phyloP scores from a whole-genome alignment of 2,888 invertebrate species.

The Oligia strigilis region DNA sequence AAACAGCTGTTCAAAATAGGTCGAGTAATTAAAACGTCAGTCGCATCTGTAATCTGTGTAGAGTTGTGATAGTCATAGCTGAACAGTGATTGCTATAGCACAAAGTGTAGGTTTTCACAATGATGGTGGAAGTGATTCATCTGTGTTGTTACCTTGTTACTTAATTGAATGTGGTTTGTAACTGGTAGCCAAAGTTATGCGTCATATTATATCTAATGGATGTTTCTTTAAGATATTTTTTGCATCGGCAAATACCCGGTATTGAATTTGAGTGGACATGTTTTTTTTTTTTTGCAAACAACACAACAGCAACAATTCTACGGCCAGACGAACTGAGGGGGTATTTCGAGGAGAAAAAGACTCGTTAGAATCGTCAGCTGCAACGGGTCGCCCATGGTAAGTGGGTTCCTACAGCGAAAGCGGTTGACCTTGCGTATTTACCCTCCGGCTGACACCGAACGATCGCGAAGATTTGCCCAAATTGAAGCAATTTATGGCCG shows the following conservation, averaged over 20 bases:
- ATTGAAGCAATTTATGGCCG: conserved; percentile 8
- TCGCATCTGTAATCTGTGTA: conserved; percentile 30
- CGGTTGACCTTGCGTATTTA: conserved; percentile 81
- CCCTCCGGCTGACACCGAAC: conserved; percentile 66
- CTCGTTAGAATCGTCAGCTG: conserved; percentile 40
- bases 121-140: conserved; percentile 60
- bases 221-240: conserved; percentile 36
- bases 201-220: conserved; percentile 53
- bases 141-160: conserved; percentile 53
- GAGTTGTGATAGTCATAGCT: conserved; percentile 32
- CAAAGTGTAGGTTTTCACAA: conserved; percentile 46
- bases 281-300: conserved; percentile 1
- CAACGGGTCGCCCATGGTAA: conserved; percentile 58
- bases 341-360: conserved; percentile 28
- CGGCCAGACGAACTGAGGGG: not conserved
- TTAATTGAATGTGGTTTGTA: conserved; percentile 54
- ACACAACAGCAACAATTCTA: not conserved
- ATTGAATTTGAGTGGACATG: not conserved
- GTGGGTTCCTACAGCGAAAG: conserved; percentile 76
- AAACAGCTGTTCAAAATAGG: conserved; percentile 54
- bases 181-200: conserved; percentile 40
- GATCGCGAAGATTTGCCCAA: conserved; percentile 32
- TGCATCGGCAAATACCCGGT: not conserved
- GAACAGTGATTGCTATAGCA: conserved; percentile 38
- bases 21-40: conserved; percentile 55